Conservation (phyloP, 2,797 vertebrate genomes). For the Sebastiscus tertius region DNA sequence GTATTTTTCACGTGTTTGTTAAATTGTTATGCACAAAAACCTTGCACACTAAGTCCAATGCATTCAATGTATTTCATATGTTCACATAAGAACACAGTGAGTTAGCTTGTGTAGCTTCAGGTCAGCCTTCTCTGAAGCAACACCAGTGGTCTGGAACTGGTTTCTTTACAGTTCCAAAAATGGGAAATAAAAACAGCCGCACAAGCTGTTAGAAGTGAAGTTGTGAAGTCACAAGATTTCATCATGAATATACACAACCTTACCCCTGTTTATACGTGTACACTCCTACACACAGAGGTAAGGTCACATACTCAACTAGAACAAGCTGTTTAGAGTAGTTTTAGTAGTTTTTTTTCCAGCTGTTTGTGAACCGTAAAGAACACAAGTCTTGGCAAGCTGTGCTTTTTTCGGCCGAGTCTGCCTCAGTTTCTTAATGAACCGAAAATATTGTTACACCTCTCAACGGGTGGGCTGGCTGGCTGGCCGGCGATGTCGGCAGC, state of each 20-base stretch:
- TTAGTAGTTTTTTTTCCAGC: background rate
- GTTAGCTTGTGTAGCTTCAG: background rate
- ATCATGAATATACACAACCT: background rate
- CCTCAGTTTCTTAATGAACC: too few species aligned
- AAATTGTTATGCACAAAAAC: too few species aligned
- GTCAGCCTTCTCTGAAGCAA: background rate
- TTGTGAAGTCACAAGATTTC: background rate
- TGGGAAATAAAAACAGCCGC: background rate
- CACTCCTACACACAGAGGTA: background rate
- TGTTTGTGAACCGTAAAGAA: background rate
- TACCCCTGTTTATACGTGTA: background rate
- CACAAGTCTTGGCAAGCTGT: background rate
- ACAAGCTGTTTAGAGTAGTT: slow-evolving; percentile 1
- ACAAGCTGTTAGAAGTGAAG: background rate
- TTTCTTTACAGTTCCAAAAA: background rate
- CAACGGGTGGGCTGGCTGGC: too few species aligned
- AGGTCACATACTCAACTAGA: background rate
- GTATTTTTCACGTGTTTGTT: too few species aligned
- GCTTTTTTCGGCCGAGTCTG: background rate
- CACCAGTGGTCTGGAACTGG: background rate
- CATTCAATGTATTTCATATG: background rate
- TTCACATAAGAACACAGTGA: too few species aligned
- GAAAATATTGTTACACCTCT: too few species aligned
- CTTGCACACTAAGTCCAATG: accelerated
- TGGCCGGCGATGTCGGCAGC: too few species aligned